Conservation (phyloP, 2,797 vertebrate genomes). For the Girardinus metallicus region DNA sequence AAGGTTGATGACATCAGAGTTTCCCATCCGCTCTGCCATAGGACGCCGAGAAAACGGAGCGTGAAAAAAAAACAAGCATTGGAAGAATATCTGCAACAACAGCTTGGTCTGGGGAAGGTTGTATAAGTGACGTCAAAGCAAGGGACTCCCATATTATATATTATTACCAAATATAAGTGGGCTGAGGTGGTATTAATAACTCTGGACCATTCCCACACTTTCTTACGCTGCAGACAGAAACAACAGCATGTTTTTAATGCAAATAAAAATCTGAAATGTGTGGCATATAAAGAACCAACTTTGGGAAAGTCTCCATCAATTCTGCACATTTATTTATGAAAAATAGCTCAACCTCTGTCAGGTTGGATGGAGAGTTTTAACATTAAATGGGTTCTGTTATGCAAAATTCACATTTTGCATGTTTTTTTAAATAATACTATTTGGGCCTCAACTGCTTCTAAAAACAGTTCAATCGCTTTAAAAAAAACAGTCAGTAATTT, state of each 20-base stretch:
- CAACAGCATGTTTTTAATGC: background rate
- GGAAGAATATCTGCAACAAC: slow-evolving; percentile 53
- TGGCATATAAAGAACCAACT: background rate
- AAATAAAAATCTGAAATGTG: background rate
- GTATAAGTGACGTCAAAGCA: slow-evolving; percentile 72
- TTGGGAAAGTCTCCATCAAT: background rate
- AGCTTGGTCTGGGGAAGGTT: slow-evolving; percentile 56
- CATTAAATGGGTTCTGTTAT: background rate
- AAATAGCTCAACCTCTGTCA: background rate
- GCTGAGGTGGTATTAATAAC: background rate
- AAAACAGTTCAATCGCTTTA: too few species aligned
- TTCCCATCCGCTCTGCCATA: slow-evolving; percentile 95
- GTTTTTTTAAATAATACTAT: too few species aligned
- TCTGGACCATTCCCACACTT: background rate
- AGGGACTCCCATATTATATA: slow-evolving; percentile 73
- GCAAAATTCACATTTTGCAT: too few species aligned
- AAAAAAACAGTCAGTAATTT: too few species aligned
- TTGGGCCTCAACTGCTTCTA: too few species aligned
- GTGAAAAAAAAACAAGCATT: background rate
- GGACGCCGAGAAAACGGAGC: slow-evolving; percentile 73
- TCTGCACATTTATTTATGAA: background rate
- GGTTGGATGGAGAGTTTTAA: background rate
- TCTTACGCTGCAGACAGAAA: background rate
- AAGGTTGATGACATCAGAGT: slow-evolving; percentile 99
- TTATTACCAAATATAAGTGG: slow-evolving; percentile 5